Conservation (phyloP, 2,888 invertebrate species). For the Cryptocephalus moraei region DNA sequence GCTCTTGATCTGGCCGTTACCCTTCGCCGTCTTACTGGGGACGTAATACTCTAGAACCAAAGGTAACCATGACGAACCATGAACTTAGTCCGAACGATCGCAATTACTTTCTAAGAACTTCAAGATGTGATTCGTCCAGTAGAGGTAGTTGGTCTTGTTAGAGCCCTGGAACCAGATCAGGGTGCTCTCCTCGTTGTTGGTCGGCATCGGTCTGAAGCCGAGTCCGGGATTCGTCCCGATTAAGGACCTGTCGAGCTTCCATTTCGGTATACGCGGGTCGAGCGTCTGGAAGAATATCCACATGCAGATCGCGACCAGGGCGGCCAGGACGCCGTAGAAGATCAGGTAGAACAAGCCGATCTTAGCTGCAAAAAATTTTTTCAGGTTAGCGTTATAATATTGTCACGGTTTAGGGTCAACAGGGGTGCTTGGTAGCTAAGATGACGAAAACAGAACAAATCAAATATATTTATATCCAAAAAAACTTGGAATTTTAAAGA, state of each 20-base stretch:
- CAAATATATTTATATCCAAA: too few species aligned
- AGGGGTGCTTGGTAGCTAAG: too few species aligned
- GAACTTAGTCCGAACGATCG: background rate
- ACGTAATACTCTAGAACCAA: conserved; percentile 33
- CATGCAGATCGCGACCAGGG: conserved; percentile 89
- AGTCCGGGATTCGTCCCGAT: conserved; percentile 95
- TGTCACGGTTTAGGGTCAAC: too few species aligned
- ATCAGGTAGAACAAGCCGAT: conserved; percentile 90
- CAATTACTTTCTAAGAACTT: conserved; percentile 66
- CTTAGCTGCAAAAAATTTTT: conserved; percentile 60
- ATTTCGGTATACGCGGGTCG: conserved; percentile 81
- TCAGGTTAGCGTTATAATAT: too few species aligned
- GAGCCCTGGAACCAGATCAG: conserved; percentile 90
- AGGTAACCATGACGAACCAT: background rate
- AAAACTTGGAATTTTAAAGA: too few species aligned
- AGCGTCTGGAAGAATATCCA: conserved; percentile 88
- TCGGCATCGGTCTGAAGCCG: conserved; percentile 89
- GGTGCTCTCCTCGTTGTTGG: conserved; percentile 82
- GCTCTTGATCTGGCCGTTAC: conserved; percentile 33
- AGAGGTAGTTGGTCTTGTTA: conserved; percentile 60
- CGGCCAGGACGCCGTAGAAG: conserved; percentile 86
- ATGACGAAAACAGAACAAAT: too few species aligned
- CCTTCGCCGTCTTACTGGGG: conserved; percentile 35
- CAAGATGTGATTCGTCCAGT: conserved; percentile 69
- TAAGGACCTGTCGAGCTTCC: conserved; percentile 75